Evolutionary conservation across 1,140 invertebrate species (phyloP).

Genomic region (Camponotus pennsylvanicus): DNA sequence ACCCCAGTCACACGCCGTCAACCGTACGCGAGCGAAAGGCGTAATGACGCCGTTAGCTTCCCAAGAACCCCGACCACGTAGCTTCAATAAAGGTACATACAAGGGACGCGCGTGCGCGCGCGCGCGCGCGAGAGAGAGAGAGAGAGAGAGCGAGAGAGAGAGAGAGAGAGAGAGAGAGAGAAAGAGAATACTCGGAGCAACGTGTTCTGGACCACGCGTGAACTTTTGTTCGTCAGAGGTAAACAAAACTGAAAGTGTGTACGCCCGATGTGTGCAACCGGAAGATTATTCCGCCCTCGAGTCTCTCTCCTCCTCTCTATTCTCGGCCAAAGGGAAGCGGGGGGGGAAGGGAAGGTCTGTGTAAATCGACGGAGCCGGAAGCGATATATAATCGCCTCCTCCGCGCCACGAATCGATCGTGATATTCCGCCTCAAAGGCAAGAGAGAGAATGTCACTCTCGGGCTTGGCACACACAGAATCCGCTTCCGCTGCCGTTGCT

Average conservation of each 20-base stretch:
- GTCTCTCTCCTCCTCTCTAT: slow-evolving; percentile 13
- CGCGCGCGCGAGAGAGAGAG: neutral
- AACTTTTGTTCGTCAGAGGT: slow-evolving; percentile 60
- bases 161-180: slow-evolving; percentile 9
- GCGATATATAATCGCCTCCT: slow-evolving; percentile 56
- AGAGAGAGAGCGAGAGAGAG: slow-evolving; percentile 7
- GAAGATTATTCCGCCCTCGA: slow-evolving; percentile 56
- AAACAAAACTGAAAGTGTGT: slow-evolving; percentile 62
- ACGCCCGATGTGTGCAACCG: slow-evolving; percentile 46
- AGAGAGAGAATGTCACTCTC: slow-evolving; percentile 58
- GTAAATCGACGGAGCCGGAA: slow-evolving; percentile 58
- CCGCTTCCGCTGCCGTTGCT: slow-evolving; percentile 34
- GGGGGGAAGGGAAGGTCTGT: neutral
- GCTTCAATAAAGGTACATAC: slow-evolving; percentile 55
- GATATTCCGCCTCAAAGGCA: slow-evolving; percentile 62
- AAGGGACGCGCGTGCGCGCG: slow-evolving; percentile 14
- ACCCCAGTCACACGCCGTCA: slow-evolving; percentile 54
- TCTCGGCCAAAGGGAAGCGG: neutral
- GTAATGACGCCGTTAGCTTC: slow-evolving; percentile 62
- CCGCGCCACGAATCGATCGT: slow-evolving; percentile 57
- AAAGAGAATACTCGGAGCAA: slow-evolving; percentile 28
- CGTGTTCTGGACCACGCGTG: slow-evolving; percentile 35
- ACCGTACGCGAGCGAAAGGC: slow-evolving; percentile 48
- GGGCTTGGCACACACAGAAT: slow-evolving; percentile 52
- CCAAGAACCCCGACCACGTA: slow-evolving; percentile 56